Evolutionary conservation across 2,888 invertebrate species (phyloP), one percentile per base, ranked within the genome.

Genomic region (Hirtodrosophila trivittata): DNA sequence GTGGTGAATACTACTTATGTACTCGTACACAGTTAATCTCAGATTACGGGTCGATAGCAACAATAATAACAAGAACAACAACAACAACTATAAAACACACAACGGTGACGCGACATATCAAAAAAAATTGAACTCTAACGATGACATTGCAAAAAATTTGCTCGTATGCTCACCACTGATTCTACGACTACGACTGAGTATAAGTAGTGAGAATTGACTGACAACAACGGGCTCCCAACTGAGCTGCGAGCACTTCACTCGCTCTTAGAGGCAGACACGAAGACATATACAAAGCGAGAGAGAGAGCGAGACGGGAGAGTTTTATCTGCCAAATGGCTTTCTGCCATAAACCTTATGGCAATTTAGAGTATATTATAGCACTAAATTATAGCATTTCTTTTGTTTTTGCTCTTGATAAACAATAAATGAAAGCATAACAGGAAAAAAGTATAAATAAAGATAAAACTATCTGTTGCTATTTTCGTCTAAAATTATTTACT

Each of bases 111-210:
- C 18, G 35, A 62, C 75, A 73, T 28, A 58, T 50, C 14, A 52
- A 60, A 66, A 70, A 76, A 75, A 68, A 55, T 28, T 63, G 67
- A 81, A 65, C 83, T 72, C 84, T 83, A 75, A 83, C 70, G 82
- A 84, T 83, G 82, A 83, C 85, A 33, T 7, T 54, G 73, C 82
- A 80, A 5, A 68, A 57, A 73, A 43, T 49, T 37, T 28, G 9
- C 28, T 1, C 18, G 18, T 21, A 54, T 49, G 60, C 37, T 62
- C 33, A 32, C 10, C 62, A 39, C 75, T 66, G 72, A 59, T 74
- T 77, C 45, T 43, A 33, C 41, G 38, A 35, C 43, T 16, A 38
- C 28, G 28, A n/a, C n/a, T n/a, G n/a, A 30, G 5, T 30, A n/a
- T n/a, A 3, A 30, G 13, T 8, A 26, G 33, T 41, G 45, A 42